Conservation (phyloP, 2,888 invertebrate species). For the Amiota communis region DNA sequence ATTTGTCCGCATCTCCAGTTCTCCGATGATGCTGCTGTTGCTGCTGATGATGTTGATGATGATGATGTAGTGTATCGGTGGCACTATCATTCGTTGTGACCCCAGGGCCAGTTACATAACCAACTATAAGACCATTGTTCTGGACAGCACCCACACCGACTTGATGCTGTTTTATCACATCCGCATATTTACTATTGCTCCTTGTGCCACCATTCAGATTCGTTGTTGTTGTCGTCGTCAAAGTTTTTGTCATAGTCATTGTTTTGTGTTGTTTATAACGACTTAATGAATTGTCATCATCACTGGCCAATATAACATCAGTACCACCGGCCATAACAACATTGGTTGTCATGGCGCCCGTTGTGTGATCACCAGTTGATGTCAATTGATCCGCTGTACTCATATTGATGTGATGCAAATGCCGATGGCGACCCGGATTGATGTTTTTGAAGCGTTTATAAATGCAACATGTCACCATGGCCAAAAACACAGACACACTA, state of each 20-base stretch:
- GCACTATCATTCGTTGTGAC: background rate
- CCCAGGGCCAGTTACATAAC: slow-evolving; percentile 14
- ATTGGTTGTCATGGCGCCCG: slow-evolving; percentile 29
- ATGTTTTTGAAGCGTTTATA: slow-evolving; percentile 65
- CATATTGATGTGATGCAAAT: slow-evolving; percentile 52
- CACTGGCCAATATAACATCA: slow-evolving; percentile 45
- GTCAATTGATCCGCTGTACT: slow-evolving; percentile 45
- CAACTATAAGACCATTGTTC: slow-evolving; percentile 23
- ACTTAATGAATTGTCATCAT: slow-evolving; percentile 35
- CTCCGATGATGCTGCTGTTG: background rate
- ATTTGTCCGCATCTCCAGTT: slow-evolving; percentile 16
- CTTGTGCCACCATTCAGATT: slow-evolving; percentile 43
- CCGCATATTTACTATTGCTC: slow-evolving; percentile 29
- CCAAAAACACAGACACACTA: slow-evolving; percentile 65
- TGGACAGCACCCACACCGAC: slow-evolving; percentile 8
- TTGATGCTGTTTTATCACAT: slow-evolving; percentile 32
- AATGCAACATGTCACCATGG: slow-evolving; percentile 67
- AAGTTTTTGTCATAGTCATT: slow-evolving; percentile 39
- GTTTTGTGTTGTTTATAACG: slow-evolving; percentile 43
- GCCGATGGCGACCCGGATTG: slow-evolving; percentile 56
- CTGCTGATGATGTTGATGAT: too few species aligned
- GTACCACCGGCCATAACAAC: slow-evolving; percentile 40
- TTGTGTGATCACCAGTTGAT: slow-evolving; percentile 32
- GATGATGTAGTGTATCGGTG: background rate
- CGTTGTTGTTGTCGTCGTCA: background rate